A percentile compares a stretch with the other conserved stretches of the same genome.
phyloP scores from a whole-genome alignment of 2,797 vertebrate species.

The Onychomys torridus region DNA sequence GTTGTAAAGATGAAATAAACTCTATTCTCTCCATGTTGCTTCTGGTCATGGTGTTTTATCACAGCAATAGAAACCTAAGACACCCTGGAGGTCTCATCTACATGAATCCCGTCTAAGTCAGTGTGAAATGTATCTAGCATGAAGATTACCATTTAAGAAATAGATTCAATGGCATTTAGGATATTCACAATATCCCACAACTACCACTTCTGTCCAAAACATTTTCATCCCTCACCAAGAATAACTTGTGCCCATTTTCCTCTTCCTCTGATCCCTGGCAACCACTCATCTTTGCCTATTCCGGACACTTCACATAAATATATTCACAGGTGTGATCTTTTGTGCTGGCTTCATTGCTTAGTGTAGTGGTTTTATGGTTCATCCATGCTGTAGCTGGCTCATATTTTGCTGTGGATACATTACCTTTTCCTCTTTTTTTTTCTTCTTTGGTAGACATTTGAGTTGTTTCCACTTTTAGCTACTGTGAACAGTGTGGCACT shows the following conservation, averaged over 20 bases:
- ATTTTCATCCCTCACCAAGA: not conserved
- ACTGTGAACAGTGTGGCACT: not conserved
- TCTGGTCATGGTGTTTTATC: not conserved
- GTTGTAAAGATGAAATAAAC: not conserved
- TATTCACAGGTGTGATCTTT: not conserved
- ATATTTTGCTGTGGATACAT: not conserved
- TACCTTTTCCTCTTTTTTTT: not conserved
- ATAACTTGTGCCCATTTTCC: not conserved
- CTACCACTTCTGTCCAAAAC: not conserved
- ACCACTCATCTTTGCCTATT: not conserved
- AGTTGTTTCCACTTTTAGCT: not conserved
- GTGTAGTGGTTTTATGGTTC: not conserved
- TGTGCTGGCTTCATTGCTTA: not conserved
- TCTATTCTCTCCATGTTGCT: not conserved
- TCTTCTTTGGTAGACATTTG: not conserved
- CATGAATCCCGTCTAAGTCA: not conserved
- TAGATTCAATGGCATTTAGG: not conserved
- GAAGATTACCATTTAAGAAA: not conserved
- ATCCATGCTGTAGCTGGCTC: not conserved
- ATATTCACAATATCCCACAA: not conserved
- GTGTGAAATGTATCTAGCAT: not conserved
- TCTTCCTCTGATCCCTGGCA: not conserved
- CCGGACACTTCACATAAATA: not conserved
- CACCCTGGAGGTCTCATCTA: not conserved
- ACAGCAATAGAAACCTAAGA: not conserved